A percentile compares a stretch with the other conserved stretches of the same genome.
Conservation (phyloP, 2,797 vertebrate species). For the Helarctos malayanus region DNA sequence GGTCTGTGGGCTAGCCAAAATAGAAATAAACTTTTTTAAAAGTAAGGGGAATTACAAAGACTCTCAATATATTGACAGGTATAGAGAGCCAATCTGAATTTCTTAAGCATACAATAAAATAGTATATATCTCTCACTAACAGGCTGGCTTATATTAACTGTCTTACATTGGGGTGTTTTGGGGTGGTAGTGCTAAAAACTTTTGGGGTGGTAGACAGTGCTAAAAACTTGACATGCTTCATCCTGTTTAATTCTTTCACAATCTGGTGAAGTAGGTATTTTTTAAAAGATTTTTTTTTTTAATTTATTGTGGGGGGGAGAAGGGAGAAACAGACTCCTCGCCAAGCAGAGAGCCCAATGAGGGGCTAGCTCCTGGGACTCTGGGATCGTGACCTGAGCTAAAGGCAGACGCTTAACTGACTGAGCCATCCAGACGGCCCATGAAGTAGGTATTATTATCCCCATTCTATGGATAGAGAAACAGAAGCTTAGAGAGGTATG, state of each 20-base stretch:
- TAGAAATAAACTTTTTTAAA: not conserved
- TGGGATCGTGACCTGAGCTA: no score
- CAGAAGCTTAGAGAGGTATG: not conserved
- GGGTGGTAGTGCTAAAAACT: not conserved
- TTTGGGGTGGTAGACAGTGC: not conserved
- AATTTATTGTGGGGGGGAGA: no score
- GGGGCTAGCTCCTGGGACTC: no score
- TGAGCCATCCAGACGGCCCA: no score
- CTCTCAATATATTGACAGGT: not conserved
- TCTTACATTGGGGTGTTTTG: not conserved
- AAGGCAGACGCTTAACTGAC: no score
- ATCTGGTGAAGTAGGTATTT: not conserved
- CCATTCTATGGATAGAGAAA: not conserved
- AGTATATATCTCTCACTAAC: not conserved
- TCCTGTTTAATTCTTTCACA: not conserved
- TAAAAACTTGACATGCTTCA: not conserved
- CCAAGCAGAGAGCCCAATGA: no score
- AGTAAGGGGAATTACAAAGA: not conserved
- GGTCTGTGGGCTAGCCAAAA: not conserved
- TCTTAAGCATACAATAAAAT: not conserved
- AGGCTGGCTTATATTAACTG: not conserved
- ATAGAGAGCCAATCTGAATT: not conserved
- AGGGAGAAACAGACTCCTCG: no score
- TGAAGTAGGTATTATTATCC: not conserved
- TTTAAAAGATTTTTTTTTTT: no score